These are phyloP conservation scores for Phylloscopus trochilus DNA, from an alignment of 2,113 vertebrate genomes.

Conservation along the genomic window DNA sequence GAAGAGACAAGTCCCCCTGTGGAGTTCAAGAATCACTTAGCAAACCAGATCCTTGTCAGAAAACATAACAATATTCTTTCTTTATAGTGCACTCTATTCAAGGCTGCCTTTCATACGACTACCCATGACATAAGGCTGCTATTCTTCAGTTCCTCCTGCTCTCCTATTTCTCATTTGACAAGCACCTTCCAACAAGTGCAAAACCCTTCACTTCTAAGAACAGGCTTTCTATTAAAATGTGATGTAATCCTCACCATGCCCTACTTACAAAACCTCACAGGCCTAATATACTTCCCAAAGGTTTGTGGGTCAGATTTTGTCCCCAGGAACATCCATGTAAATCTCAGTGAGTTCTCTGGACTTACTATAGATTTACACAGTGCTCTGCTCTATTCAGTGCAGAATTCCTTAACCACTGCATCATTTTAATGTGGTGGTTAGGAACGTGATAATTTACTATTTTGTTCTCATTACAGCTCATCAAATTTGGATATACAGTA, in stretches of 20 bases:
- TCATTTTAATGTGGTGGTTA: neutral
- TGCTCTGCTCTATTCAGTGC: neutral
- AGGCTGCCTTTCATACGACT: slow-evolving; percentile 38
- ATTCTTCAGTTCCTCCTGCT: slow-evolving; percentile 48
- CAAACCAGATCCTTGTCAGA: slow-evolving; percentile 56
- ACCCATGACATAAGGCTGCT: slow-evolving; percentile 47
- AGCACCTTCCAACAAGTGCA: slow-evolving; percentile 35
- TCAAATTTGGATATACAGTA: neutral
- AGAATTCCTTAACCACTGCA: neutral
- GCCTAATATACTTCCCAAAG: neutral
- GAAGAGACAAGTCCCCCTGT: slow-evolving; percentile 46
- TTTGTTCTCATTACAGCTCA: neutral
- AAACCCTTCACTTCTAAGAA: slow-evolving; percentile 31
- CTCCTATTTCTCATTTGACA: slow-evolving; percentile 44
- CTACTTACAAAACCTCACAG: neutral
- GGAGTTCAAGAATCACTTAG: slow-evolving; percentile 66
- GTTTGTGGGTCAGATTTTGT: neutral
- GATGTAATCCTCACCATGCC: neutral
- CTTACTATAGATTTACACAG: neutral
- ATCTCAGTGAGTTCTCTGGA: neutral
- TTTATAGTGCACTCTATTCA: slow-evolving; percentile 57
- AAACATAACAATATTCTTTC: slow-evolving; percentile 62
- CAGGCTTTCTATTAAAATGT: slow-evolving; percentile 29
- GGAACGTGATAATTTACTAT: neutral
- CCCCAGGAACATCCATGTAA: neutral